Conservation (phyloP, 1,140 invertebrate species). For the Drosophila hydei region DNA sequence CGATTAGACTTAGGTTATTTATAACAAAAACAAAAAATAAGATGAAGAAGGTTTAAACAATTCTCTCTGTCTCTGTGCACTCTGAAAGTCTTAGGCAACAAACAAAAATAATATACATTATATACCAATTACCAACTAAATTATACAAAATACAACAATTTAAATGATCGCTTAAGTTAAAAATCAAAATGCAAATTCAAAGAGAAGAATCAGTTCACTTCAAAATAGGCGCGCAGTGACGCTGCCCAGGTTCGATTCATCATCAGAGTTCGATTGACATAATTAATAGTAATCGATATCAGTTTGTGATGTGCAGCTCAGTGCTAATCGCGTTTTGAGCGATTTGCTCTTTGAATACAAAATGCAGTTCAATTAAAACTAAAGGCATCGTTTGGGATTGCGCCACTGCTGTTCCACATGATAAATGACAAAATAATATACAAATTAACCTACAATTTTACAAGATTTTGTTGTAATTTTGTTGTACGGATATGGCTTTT, state of each 20-base stretch:
- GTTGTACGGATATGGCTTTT: no score
- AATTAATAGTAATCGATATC: neutral
- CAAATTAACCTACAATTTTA: constrained; percentile 42
- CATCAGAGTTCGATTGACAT: neutral
- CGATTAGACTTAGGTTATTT: constrained; percentile 76
- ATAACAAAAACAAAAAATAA: constrained; percentile 59
- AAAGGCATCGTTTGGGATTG: constrained; percentile 12
- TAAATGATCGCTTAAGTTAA: constrained; percentile 33
- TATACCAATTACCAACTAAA: constrained; percentile 63
- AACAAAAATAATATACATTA: constrained; percentile 54
- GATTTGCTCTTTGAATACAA: neutral
- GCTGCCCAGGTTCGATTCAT: constrained; percentile 2
- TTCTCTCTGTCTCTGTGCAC: constrained; percentile 61
- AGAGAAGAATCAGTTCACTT: constrained; percentile 11
- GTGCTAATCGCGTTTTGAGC: neutral
- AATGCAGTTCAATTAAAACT: constrained; percentile 5
- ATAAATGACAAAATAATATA: constrained; percentile 37
- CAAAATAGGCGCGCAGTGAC: constrained; percentile 7
- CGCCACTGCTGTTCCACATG: constrained; percentile 8
- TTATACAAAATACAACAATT: constrained; percentile 60
- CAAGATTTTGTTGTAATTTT: constrained; percentile 9
- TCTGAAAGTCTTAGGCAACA: constrained; percentile 68
- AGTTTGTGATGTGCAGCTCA: neutral
- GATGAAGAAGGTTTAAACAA: constrained; percentile 45
- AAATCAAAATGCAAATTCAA: constrained; percentile 16